Evolutionary conservation across 2,113 vertebrate species (phyloP).

Genomic region (Haplotaxodon microlepis): DNA sequence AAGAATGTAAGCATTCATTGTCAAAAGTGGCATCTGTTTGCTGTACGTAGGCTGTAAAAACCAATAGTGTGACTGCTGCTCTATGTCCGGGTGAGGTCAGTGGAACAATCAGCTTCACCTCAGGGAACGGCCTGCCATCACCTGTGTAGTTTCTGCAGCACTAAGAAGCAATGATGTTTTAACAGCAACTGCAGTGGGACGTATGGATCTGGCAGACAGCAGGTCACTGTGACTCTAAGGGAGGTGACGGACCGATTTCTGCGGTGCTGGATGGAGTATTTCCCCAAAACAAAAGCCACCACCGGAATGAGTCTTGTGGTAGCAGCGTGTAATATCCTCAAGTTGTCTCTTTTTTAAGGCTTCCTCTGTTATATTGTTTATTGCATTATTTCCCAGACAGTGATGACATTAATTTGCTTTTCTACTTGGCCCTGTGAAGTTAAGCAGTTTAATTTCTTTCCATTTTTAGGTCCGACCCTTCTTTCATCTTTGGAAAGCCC

Average conservation of each 20-base stretch:
- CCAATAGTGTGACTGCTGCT: not conserved
- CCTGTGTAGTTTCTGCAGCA: not conserved
- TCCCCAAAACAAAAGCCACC: not conserved
- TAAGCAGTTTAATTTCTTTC: conserved; percentile 20
- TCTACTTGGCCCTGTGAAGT: not conserved
- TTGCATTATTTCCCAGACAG: not conserved
- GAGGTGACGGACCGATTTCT: not conserved
- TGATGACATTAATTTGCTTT: not conserved
- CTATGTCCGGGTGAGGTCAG: not conserved
- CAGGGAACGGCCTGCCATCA: conserved; percentile 9
- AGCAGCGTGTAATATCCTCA: not conserved
- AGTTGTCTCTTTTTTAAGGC: not conserved
- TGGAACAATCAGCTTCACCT: not conserved
- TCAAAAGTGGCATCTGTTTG: not conserved
- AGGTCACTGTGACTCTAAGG: not conserved
- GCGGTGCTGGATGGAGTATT: not conserved
- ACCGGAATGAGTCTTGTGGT: not conserved
- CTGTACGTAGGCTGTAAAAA: not conserved
- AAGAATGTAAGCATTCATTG: not conserved
- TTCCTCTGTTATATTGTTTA: not conserved
- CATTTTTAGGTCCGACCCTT: not conserved
- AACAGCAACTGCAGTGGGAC: not conserved
- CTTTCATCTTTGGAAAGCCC: not conserved
- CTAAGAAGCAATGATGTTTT: not conserved
- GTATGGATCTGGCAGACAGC: not conserved